Evolutionary conservation across 2,113 vertebrate genomes (phyloP).

Genomic region (Lontra canadensis): DNA sequence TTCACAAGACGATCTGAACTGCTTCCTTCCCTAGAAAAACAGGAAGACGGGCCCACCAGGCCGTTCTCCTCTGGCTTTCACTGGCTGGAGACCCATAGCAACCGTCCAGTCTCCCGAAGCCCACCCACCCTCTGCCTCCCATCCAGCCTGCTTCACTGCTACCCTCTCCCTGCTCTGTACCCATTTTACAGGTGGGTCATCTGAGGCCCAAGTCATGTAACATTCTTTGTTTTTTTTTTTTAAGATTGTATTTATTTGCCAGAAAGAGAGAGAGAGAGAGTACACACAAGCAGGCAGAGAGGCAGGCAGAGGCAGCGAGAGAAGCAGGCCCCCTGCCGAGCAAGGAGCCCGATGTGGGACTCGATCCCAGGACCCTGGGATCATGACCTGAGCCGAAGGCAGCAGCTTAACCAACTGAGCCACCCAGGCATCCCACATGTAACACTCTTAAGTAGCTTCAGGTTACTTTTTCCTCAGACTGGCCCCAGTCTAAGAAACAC

Average conservation of each 20-base stretch:
- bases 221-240: too few relatives aligned
- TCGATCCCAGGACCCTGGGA: too few relatives aligned
- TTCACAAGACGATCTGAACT: background rate
- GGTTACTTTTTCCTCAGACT: background rate
- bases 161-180: background rate
- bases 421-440: background rate
- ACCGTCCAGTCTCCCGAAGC: rapidly evolving
- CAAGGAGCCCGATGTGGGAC: too few relatives aligned
- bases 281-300: too few relatives aligned
- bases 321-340: too few relatives aligned
- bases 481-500: background rate
- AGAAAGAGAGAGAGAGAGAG: too few relatives aligned
- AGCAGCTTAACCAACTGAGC: too few relatives aligned
- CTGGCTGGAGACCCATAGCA: background rate
- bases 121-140: background rate
- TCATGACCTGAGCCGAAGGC: too few relatives aligned
- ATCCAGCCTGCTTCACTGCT: background rate
- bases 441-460: background rate
- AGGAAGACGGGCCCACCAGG: too few relatives aligned
- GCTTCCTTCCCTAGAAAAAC: background rate
- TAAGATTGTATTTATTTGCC: too few relatives aligned
- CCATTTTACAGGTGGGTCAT: background rate
- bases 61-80: background rate
- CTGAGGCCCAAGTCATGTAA: background rate
- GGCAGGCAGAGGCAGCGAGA: too few relatives aligned